These are phyloP conservation scores for Danio choprae DNA, from an alignment of 2,797 vertebrate species.

Conservation along the genomic window DNA sequence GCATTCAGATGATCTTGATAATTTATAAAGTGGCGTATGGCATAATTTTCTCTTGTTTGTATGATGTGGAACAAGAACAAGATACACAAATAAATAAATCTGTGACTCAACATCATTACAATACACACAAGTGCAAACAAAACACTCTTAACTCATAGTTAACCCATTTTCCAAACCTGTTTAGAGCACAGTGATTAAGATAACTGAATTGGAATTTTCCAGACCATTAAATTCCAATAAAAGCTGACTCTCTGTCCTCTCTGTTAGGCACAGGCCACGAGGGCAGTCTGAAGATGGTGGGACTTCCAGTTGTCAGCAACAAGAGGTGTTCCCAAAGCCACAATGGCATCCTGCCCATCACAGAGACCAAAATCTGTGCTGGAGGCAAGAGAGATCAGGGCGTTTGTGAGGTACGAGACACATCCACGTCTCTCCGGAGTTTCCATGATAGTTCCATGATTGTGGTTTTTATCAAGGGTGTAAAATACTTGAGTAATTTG, in stretches of 20 bases:
- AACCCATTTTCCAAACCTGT: background rate
- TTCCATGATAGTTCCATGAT: background rate
- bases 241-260: background rate
- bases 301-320: slow-evolving; percentile 87
- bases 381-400: slow-evolving; percentile 88
- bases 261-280: slow-evolving; percentile 83
- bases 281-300: slow-evolving; percentile 86
- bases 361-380: slow-evolving; percentile 92
- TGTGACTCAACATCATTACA: background rate
- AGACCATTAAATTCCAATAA: background rate
- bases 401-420: slow-evolving; percentile 88
- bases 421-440: background rate
- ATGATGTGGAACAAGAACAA: background rate
- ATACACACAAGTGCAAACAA: background rate
- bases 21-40: background rate
- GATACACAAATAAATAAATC: background rate
- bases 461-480: too few species aligned
- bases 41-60: background rate
- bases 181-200: background rate
- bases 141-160: background rate
- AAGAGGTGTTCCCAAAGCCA: slow-evolving; percentile 90
- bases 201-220: background rate
- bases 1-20: background rate
- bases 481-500: too few species aligned
- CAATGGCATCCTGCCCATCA: slow-evolving; percentile 85